phyloP scores from a whole-genome alignment of 1,140 invertebrate genomes.

The Leptinotarsa lineolata region DNA sequence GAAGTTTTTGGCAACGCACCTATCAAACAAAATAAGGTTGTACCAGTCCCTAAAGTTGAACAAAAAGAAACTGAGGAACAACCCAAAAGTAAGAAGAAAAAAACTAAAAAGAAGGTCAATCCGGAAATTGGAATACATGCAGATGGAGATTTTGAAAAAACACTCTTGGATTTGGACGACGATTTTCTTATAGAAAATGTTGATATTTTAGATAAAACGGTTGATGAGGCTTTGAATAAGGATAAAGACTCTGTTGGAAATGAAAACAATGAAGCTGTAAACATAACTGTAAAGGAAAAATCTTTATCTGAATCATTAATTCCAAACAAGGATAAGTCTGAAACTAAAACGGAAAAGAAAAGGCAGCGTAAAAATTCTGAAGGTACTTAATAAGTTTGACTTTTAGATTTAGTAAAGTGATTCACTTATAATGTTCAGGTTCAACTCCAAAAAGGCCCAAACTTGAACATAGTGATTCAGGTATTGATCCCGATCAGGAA shows the following conservation, averaged over 20 bases:
- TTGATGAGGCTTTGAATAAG: slow-evolving; percentile 45
- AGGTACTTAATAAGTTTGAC: slow-evolving; percentile 26
- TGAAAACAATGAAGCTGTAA: too few species aligned
- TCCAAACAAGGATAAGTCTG: not conserved
- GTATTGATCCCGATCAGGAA: slow-evolving; percentile 63
- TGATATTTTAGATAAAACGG: slow-evolving; percentile 49
- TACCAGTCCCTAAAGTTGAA: slow-evolving; percentile 54
- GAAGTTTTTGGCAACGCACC: slow-evolving; percentile 56
- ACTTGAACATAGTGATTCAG: slow-evolving; percentile 46
- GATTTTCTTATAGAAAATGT: slow-evolving; percentile 46
- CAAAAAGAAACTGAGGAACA: slow-evolving; percentile 32
- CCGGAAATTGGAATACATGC: slow-evolving; percentile 63
- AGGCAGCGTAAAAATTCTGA: slow-evolving; percentile 35
- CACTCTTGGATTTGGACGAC: slow-evolving; percentile 66
- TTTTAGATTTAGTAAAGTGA: not conserved
- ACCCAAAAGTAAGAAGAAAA: slow-evolving; percentile 29
- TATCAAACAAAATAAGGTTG: slow-evolving; percentile 50
- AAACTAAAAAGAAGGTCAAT: slow-evolving; percentile 40
- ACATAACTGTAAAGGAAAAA: too few species aligned
- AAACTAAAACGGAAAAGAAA: slow-evolving; percentile 24
- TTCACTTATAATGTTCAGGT: not conserved
- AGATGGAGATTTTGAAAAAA: slow-evolving; percentile 72
- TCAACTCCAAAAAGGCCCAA: slow-evolving; percentile 45
- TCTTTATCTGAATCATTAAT: not conserved
- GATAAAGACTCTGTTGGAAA: slow-evolving; percentile 10